Conservation (phyloP, 2,888 invertebrate genomes). For the Physocephala rufipes region DNA sequence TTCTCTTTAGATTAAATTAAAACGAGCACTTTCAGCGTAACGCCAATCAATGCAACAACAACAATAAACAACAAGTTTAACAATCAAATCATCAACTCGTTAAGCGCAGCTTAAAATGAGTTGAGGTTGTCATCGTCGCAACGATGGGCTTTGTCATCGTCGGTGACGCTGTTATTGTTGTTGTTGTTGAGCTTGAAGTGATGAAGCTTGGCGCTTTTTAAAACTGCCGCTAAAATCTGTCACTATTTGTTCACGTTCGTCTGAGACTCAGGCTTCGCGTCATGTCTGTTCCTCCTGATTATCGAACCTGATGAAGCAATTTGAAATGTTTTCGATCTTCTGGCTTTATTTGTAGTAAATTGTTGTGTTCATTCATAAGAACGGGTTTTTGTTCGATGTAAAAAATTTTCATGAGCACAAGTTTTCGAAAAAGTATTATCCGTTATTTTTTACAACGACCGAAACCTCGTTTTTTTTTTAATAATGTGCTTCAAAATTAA, state of each 20-base stretch:
- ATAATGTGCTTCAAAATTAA: background rate
- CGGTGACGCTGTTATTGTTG: background rate
- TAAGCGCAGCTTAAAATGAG: background rate
- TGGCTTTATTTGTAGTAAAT: background rate
- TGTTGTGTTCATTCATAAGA: background rate
- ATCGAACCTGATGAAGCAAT: conserved; percentile 14
- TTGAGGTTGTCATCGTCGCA: background rate
- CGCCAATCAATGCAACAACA: conserved; percentile 23
- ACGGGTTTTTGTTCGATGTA: background rate
- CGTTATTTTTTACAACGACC: background rate
- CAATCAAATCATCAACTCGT: conserved; percentile 14
- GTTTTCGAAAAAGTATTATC: background rate
- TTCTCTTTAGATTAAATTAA: conserved; percentile 10
- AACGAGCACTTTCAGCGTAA: conserved; percentile 15
- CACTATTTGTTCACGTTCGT: too few species aligned
- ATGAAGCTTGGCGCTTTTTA: too few species aligned
- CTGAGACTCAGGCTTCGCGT: too few species aligned
- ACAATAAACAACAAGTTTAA: conserved; percentile 10
- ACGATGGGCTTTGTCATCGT: background rate
- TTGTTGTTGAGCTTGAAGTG: conserved; percentile 9
- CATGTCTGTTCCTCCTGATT: too few species aligned
- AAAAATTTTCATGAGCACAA: background rate
- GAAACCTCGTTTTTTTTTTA: too few species aligned
- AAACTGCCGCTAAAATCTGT: too few species aligned
- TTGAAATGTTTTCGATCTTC: background rate